phyloP scores from a whole-genome alignment of 2,888 invertebrate species.

The Orthosia gracilis region DNA sequence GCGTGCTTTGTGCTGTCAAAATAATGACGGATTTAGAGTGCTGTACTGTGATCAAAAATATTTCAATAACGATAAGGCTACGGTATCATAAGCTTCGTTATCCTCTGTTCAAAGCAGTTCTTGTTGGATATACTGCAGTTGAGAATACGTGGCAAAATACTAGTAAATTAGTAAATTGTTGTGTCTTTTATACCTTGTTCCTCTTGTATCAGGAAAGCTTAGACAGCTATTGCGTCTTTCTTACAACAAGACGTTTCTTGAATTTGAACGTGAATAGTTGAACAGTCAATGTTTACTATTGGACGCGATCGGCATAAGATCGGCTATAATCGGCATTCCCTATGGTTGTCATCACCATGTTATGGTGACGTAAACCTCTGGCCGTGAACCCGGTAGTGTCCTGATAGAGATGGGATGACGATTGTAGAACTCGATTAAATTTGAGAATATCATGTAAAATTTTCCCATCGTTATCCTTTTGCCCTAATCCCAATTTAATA shows the following conservation, averaged over 20 bases:
- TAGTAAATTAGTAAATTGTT: too few species aligned
- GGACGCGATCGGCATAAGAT: slow-evolving; percentile 64
- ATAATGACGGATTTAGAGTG: too few species aligned
- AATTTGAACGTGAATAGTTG: slow-evolving; percentile 54
- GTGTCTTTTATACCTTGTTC: too few species aligned
- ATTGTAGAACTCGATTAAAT: background rate
- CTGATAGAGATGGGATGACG: slow-evolving; percentile 35
- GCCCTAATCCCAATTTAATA: background rate
- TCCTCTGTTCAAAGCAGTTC: too few species aligned
- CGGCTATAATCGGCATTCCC: slow-evolving; percentile 53
- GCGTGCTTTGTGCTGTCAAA: too few species aligned
- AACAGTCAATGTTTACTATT: slow-evolving; percentile 38
- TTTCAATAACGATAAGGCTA: too few species aligned
- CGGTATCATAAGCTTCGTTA: too few species aligned
- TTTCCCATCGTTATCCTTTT: background rate
- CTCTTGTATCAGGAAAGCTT: too few species aligned
- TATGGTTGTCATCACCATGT: slow-evolving; percentile 53
- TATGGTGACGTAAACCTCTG: slow-evolving; percentile 54
- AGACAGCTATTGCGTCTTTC: background rate
- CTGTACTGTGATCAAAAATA: too few species aligned
- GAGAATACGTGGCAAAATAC: too few species aligned
- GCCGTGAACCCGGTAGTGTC: slow-evolving; percentile 48
- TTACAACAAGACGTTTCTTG: slow-evolving; percentile 35
- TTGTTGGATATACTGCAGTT: too few species aligned
- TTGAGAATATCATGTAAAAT: too few species aligned